A percentile compares a stretch with the other conserved stretches of the same genome.
Conservation (phyloP, 2,797 vertebrate species). For the Ataeniobius toweri region DNA sequence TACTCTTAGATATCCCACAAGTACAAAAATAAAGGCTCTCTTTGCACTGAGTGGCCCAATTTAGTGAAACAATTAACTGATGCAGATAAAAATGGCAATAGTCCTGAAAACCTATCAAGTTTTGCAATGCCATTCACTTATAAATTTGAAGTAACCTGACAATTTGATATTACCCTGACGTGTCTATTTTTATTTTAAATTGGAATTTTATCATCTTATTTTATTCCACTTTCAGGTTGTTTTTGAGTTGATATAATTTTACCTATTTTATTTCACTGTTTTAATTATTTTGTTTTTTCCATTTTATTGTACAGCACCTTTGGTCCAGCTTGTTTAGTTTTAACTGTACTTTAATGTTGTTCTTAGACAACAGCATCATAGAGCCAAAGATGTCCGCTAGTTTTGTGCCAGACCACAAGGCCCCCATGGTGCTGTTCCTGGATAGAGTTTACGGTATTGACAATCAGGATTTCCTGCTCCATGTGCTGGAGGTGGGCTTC, state of each 20-base stretch:
- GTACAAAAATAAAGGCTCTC: too few relatives aligned
- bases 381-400: conserved; percentile 96
- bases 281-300: neutral
- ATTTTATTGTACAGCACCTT: neutral
- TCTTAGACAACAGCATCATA: conserved; percentile 87
- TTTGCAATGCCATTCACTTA: neutral
- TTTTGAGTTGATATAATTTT: neutral
- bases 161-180: too few relatives aligned
- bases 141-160: too few relatives aligned
- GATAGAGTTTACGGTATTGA: conserved; percentile 96
- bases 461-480: conserved; percentile 92
- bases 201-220: neutral
- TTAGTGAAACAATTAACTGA: too few relatives aligned
- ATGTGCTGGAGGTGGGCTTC: conserved; percentile 93
- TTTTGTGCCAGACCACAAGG: conserved; percentile 95
- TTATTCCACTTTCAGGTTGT: neutral
- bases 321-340: neutral
- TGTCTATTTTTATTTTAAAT: neutral
- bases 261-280: neutral
- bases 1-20: too few relatives aligned
- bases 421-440: conserved; percentile 94
- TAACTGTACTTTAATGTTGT: conserved; percentile 10
- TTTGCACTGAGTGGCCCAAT: too few relatives aligned
- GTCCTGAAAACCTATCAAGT: neutral
- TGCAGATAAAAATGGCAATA: neutral